Evolutionary conservation across 2,888 invertebrate genomes (phyloP).

Genomic region (Tridacna gigas): DNA sequence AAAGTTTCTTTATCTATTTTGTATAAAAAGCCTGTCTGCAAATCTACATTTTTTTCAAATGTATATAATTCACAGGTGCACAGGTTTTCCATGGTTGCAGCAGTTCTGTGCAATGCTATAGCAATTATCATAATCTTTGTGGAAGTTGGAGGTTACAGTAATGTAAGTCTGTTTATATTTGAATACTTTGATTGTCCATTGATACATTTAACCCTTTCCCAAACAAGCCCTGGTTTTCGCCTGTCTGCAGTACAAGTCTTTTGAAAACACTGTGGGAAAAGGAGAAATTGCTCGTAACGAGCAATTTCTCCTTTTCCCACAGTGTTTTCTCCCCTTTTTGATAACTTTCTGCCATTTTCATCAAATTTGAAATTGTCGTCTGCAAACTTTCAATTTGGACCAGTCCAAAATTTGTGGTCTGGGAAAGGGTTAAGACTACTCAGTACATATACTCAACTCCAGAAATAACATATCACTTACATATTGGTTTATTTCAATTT

Average conservation of each 20-base stretch:
- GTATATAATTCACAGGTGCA: conserved; percentile 64
- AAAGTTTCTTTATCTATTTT: too few species aligned
- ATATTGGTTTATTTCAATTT: too few species aligned
- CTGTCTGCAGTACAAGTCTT: neutral
- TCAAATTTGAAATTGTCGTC: too few species aligned
- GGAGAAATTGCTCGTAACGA: neutral
- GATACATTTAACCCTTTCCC: neutral
- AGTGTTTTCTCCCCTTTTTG: neutral
- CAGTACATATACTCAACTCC: too few species aligned
- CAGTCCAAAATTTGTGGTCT: too few species aligned
- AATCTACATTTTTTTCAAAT: too few species aligned
- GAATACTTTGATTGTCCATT: neutral
- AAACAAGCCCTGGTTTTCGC: neutral
- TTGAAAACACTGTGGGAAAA: neutral
- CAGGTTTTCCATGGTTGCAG: conserved; percentile 71
- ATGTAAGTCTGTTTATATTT: conserved; percentile 54
- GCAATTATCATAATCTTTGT: conserved; percentile 82
- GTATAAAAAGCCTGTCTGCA: too few species aligned
- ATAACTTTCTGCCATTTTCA: too few species aligned
- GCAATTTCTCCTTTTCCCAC: neutral
- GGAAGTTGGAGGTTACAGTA: conserved; percentile 77
- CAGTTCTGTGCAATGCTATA: conserved; percentile 72
- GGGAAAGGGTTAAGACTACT: too few species aligned
- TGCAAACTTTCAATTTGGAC: too few species aligned
- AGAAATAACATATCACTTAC: too few species aligned